These are phyloP conservation scores for Anas platyrhynchos DNA, from an alignment of 2,113 vertebrate genomes.

Conservation along the genomic window DNA sequence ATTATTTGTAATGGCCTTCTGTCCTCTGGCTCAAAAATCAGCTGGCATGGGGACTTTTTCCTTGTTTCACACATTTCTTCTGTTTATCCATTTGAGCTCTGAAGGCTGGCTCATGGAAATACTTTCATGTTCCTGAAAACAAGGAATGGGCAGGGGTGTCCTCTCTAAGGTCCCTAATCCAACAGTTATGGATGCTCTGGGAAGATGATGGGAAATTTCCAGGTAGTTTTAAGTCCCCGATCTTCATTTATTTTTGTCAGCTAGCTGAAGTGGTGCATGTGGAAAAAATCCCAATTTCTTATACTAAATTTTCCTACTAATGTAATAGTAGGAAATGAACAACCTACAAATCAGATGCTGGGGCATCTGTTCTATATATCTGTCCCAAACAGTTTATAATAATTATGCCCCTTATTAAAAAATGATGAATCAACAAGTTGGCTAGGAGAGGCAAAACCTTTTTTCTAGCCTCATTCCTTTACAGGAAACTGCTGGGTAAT, in stretches of 20 bases:
- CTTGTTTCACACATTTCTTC: not conserved
- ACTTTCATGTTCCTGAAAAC: not conserved
- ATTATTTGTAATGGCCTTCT: not conserved
- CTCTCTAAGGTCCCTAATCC: not conserved
- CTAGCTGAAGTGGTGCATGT: not conserved
- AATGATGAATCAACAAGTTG: conserved; percentile 60
- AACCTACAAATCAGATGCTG: conserved; percentile 73
- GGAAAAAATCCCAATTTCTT: conserved; percentile 6
- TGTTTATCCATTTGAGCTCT: not conserved
- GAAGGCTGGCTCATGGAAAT: not conserved
- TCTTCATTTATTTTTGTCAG: not conserved
- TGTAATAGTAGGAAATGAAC: conserved; percentile 65
- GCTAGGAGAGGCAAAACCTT: conserved; percentile 30
- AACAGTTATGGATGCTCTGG: not conserved
- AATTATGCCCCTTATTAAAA: conserved; percentile 66
- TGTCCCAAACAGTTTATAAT: conserved; percentile 73
- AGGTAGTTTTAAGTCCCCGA: not conserved
- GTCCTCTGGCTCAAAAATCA: not conserved
- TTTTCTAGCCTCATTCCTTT: not conserved
- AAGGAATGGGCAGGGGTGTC: fast-evolving
- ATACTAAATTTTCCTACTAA: not conserved
- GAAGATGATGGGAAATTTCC: not conserved
- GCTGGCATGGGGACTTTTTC: not conserved
- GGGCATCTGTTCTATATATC: conserved; percentile 66
- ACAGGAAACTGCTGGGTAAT: not conserved